phyloP scores from a whole-genome alignment of 2,797 vertebrate genomes.

The Sebastes diaconus region DNA sequence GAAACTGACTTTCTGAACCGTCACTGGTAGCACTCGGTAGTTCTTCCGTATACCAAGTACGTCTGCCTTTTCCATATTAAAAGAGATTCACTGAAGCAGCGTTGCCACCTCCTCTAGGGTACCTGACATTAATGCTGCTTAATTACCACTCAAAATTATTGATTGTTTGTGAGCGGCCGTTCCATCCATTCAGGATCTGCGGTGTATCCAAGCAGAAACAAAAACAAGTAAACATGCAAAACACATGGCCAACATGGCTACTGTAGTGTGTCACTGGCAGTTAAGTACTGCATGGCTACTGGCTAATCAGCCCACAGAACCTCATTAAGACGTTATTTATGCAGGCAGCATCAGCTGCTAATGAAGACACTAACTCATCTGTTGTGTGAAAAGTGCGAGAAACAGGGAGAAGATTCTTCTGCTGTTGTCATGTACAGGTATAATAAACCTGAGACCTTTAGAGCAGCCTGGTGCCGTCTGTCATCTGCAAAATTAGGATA shows the following conservation, averaged over 20 bases:
- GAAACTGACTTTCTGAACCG: too few relatives aligned
- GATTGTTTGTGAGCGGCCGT: constrained; percentile 8
- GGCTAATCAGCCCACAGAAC: constrained; percentile 66
- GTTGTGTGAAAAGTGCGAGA: constrained; percentile 29
- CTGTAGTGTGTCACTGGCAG: constrained; percentile 44
- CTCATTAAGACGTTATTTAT: constrained; percentile 75
- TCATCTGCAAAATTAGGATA: not conserved
- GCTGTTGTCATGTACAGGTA: not conserved
- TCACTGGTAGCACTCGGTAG: too few relatives aligned
- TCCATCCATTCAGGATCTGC: constrained; percentile 28
- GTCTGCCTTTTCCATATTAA: not conserved
- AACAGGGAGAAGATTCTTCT: not conserved
- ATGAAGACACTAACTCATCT: constrained; percentile 72
- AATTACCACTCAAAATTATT: constrained; percentile 27
- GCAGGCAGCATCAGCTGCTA: constrained; percentile 59
- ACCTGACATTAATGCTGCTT: constrained; percentile 10
- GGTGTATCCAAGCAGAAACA: constrained; percentile 25
- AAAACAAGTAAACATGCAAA: constrained; percentile 27
- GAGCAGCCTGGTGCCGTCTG: not conserved
- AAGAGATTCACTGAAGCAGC: not conserved
- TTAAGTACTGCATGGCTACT: constrained; percentile 57
- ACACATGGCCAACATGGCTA: constrained; percentile 44
- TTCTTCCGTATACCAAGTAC: fast-evolving
- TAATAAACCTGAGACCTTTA: not conserved
- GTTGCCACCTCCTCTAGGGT: not conserved